These are phyloP conservation scores for Hipposideros armiger DNA, from an alignment of 2,113 vertebrate genomes.

Conservation along the genomic window DNA sequence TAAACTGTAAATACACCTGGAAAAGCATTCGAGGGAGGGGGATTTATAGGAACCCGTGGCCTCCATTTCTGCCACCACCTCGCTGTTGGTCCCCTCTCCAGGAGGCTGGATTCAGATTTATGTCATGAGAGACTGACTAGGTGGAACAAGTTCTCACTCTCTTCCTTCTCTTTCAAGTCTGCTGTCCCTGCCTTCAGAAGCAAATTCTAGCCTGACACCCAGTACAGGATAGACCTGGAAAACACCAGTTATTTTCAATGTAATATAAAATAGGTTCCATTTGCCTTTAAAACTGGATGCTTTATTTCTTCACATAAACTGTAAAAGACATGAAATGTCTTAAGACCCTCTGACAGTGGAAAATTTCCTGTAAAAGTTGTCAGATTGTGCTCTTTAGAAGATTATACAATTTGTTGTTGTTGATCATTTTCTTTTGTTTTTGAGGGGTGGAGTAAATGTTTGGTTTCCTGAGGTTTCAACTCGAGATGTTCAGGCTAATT, in stretches of 20 bases:
- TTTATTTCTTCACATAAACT: not conserved
- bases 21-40: not conserved
- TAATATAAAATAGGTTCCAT: not conserved
- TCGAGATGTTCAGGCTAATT: not conserved
- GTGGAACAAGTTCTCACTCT: not conserved
- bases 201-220: not conserved
- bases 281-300: not conserved
- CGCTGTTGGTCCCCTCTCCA: not conserved
- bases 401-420: conserved; percentile 35
- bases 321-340: not conserved
- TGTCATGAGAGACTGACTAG: not conserved
- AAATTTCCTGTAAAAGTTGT: not conserved
- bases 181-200: not conserved
- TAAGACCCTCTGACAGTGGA: not conserved
- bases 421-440: conserved; percentile 60
- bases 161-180: not conserved
- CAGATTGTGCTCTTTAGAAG: not conserved
- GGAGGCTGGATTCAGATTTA: not conserved
- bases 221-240: not conserved
- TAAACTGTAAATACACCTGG: not conserved
- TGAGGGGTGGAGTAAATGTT: conserved; percentile 4
- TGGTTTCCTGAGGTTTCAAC: conserved; percentile 59
- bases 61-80: not conserved
- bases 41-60: not conserved
- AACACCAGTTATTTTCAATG: conserved; percentile 6